A percentile compares a stretch with the other conserved stretches of the same genome.
These are phyloP conservation scores for Melanerpes aurifrons DNA, from an alignment of 2,113 vertebrate genomes.

Conservation along the genomic window DNA sequence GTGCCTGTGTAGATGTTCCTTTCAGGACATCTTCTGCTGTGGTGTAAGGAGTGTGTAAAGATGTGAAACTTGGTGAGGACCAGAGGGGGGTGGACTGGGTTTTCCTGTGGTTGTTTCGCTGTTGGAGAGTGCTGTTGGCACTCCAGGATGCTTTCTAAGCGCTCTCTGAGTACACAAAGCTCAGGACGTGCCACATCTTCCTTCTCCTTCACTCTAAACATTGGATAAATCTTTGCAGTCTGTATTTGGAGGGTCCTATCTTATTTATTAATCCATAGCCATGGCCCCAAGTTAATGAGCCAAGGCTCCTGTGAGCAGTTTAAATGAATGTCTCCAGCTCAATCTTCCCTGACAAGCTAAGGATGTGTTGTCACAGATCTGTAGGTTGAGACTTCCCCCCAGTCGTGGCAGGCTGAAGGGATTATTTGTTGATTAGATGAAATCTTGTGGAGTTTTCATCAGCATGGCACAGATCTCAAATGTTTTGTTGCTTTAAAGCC, in stretches of 20 bases:
- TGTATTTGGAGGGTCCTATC: not conserved
- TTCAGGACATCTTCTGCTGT: not conserved
- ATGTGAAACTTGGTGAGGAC: not conserved
- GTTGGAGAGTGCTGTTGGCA: not conserved
- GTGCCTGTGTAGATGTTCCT: not conserved
- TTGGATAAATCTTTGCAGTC: conserved; percentile 18
- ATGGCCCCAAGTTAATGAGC: conserved; percentile 8
- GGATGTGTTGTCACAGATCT: not conserved
- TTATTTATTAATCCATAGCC: conserved; percentile 29
- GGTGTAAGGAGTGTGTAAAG: not conserved
- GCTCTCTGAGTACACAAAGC: not conserved
- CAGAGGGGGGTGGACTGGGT: not conserved
- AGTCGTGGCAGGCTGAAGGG: conserved; percentile 28
- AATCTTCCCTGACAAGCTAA: conserved; percentile 6
- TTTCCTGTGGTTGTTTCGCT: not conserved
- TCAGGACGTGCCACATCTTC: not conserved
- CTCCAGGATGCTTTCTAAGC: not conserved
- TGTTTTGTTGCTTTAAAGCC: conserved; percentile 34
- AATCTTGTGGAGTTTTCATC: conserved; percentile 22
- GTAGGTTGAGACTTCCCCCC: not conserved
- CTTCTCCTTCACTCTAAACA: conserved; percentile 2
- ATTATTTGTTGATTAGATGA: conserved; percentile 37
- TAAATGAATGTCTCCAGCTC: conserved; percentile 37
- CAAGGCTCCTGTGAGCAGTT: conserved; percentile 22
- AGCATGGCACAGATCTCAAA: not conserved